Conservation (phyloP, 2,888 invertebrate genomes). For the Pammene aurita region DNA sequence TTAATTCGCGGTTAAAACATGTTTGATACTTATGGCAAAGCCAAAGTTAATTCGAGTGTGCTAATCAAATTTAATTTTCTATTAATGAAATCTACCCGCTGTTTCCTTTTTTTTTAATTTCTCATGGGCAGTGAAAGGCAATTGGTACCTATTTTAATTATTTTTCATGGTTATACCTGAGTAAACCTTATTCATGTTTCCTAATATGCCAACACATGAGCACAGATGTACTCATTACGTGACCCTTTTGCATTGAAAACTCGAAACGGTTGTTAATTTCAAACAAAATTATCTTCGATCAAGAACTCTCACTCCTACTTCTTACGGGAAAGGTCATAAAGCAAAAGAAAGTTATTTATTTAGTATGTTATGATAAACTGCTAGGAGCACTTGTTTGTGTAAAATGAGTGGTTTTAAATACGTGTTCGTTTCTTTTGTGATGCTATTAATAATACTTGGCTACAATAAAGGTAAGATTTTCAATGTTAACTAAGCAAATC, state of each 20-base stretch:
- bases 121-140: too few species aligned
- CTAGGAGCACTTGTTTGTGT: slow-evolving; percentile 5
- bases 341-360: slow-evolving; percentile 34
- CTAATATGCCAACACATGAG: too few species aligned
- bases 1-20: too few species aligned
- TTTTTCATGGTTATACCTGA: too few species aligned
- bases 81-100: too few species aligned
- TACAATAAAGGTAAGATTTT: slow-evolving; percentile 25
- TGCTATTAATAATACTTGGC: neutral
- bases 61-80: too few species aligned
- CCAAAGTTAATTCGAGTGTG: too few species aligned
- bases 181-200: too few species aligned
- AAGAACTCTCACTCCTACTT: slow-evolving; percentile 19
- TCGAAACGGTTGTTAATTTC: neutral
- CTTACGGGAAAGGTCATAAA: slow-evolving; percentile 11
- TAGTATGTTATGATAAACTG: slow-evolving; percentile 18
- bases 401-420: slow-evolving; percentile 18
- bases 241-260: neutral
- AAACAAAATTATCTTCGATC: slow-evolving; percentile 2
- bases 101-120: too few species aligned
- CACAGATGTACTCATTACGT: too few species aligned
- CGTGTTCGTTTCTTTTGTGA: slow-evolving; percentile 5
- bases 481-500: neutral
- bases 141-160: too few species aligned
- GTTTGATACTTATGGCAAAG: too few species aligned